These are phyloP conservation scores for Diadegma fenestrale DNA, from an alignment of 2,888 invertebrate species.

Conservation along the genomic window DNA sequence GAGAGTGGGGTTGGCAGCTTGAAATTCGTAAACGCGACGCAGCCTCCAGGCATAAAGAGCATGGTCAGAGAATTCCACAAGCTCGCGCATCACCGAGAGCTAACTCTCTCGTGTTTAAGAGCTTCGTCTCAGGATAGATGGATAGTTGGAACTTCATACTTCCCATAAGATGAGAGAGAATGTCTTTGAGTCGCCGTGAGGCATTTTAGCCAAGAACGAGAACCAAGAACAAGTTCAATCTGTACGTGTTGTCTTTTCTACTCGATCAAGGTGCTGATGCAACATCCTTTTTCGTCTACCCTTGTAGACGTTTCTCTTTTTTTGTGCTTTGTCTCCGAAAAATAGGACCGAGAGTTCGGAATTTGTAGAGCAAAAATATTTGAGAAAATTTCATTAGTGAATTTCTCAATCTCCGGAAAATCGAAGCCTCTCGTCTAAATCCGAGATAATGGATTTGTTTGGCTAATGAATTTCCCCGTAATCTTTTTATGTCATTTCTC, in stretches of 20 bases:
- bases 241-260: constrained; percentile 16
- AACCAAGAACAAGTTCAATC: constrained; percentile 41
- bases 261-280: constrained; percentile 32
- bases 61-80: constrained; percentile 83
- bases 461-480: background rate
- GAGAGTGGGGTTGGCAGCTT: background rate
- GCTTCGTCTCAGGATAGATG: constrained; percentile 65
- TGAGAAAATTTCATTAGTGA: background rate
- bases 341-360: constrained; percentile 13
- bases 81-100: constrained; percentile 45
- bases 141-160: constrained; percentile 81
- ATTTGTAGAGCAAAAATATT: constrained; percentile 49
- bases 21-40: constrained; percentile 33
- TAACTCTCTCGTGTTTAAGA: constrained; percentile 35
- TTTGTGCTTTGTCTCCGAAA: background rate
- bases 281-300: constrained; percentile 19
- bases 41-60: constrained; percentile 76
- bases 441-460: background rate
- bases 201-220: constrained; percentile 73
- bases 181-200: constrained; percentile 84
- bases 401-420: background rate
- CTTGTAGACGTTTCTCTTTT: constrained; percentile 16
- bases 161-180: constrained; percentile 83
- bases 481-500: background rate
- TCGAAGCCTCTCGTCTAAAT: background rate